Percentiles rank a stretch among this genome's conserved stretches.
phyloP scores from a whole-genome alignment of 2,888 invertebrate species.

The Dasysyrphus tricinctus region DNA sequence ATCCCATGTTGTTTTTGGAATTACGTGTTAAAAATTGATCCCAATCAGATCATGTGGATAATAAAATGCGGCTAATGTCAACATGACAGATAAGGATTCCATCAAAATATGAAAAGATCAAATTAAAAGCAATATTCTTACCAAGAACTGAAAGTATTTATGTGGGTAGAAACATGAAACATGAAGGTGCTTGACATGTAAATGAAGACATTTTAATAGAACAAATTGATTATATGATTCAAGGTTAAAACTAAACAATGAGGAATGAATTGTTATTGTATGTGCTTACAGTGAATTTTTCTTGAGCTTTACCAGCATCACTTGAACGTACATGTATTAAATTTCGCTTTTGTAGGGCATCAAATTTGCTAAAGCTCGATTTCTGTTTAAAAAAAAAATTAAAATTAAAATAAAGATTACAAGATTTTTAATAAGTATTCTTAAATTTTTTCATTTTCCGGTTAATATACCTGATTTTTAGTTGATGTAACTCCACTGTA shows the following conservation, averaged over 20 bases:
- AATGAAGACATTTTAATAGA: not conserved
- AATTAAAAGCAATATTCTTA: not conserved
- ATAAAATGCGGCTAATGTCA: no score
- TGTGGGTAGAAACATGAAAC: not conserved
- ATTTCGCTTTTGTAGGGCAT: slow-evolving; percentile 88
- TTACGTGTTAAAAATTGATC: no score
- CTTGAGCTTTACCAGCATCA: slow-evolving; percentile 87
- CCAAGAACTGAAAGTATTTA: slow-evolving; percentile 1
- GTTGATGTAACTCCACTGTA: slow-evolving; percentile 9
- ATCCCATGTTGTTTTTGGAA: no score
- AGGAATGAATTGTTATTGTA: slow-evolving; percentile 45
- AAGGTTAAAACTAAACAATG: slow-evolving; percentile 45
- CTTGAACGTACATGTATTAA: slow-evolving; percentile 87
- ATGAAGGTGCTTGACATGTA: not conserved
- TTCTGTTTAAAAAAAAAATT: slow-evolving; percentile 84
- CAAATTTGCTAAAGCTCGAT: slow-evolving; percentile 91
- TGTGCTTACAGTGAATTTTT: slow-evolving; percentile 87
- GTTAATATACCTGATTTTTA: slow-evolving; percentile 27
- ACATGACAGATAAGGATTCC: no score
- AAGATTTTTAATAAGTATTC: not conserved
- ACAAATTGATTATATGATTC: not conserved
- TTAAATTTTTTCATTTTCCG: no score
- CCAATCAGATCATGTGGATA: no score
- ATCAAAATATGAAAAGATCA: no score
- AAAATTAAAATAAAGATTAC: slow-evolving; percentile 10